These are phyloP conservation scores for Bembecia ichneumoniformis DNA, from an alignment of 2,888 invertebrate species.

Conservation along the genomic window DNA sequence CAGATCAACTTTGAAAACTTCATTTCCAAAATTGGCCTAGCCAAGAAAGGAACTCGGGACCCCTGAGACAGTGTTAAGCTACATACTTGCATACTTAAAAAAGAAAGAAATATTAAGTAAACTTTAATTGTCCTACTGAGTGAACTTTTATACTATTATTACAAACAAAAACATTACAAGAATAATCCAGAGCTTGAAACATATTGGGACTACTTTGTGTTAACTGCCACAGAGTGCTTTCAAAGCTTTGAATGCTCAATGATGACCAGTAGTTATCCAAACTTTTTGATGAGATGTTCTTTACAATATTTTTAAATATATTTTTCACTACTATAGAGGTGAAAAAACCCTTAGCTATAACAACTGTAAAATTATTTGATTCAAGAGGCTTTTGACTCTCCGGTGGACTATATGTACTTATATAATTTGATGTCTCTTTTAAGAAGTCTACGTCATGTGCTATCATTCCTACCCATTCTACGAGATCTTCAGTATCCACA, in stretches of 20 bases:
- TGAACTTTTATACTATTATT: constrained; percentile 26
- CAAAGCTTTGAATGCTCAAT: constrained; percentile 46
- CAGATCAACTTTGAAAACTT: too few relatives aligned
- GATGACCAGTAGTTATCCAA: constrained; percentile 43
- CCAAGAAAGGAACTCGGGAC: too few relatives aligned
- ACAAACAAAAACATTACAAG: constrained; percentile 45
- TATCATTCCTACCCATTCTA: constrained; percentile 58
- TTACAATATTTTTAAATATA: constrained; percentile 27
- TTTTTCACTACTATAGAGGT: constrained; percentile 28
- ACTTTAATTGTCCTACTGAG: constrained; percentile 53
- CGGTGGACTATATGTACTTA: constrained; percentile 47
- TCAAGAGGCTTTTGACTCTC: constrained; percentile 35
- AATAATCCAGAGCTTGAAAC: constrained; percentile 50
- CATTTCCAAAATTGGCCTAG: too few relatives aligned
- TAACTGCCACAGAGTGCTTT: constrained; percentile 50
- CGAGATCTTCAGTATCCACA: constrained; percentile 42
- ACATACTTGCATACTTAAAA: neutral
- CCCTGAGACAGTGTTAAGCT: too few relatives aligned
- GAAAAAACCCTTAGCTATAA: constrained; percentile 44
- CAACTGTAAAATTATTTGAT: constrained; percentile 38
- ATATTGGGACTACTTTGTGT: constrained; percentile 28
- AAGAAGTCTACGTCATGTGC: constrained; percentile 32
- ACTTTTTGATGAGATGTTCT: constrained; percentile 32
- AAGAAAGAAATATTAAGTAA: constrained; percentile 26
- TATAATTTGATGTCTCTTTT: constrained; percentile 32